These are phyloP conservation scores for Morone chrysops DNA, from an alignment of 2,113 vertebrate species.

Conservation along the genomic window DNA sequence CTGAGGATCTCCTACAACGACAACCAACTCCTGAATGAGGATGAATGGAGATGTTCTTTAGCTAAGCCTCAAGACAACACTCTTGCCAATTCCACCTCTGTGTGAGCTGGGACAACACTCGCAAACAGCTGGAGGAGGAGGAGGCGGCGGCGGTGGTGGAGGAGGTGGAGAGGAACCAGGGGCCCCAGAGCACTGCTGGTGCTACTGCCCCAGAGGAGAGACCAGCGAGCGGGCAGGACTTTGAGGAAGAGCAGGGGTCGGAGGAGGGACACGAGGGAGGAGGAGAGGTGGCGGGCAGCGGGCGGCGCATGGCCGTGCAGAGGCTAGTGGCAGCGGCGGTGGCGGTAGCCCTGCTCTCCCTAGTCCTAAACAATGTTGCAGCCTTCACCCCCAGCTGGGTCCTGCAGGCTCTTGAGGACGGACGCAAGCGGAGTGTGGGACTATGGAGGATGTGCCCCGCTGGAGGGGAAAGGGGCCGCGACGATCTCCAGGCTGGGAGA, in stretches of 20 bases:
- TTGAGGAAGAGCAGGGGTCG: constrained; percentile 48
- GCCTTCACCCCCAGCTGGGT: constrained; percentile 97
- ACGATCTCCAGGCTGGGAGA: constrained; percentile 65
- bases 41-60: constrained; percentile 99
- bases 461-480: constrained; percentile 81
- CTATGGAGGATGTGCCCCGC: constrained; percentile 94
- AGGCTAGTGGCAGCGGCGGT: constrained; percentile 95
- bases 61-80: constrained; percentile 74
- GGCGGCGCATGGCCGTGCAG: constrained; percentile 91
- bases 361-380: constrained; percentile 94
- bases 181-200: constrained; percentile 55
- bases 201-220: constrained; percentile 64
- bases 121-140: constrained; percentile 59
- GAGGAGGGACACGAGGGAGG: constrained; percentile 66
- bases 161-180: constrained; percentile 63
- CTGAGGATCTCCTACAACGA: constrained; percentile 80
- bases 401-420: constrained; percentile 92
- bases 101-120: constrained; percentile 40
- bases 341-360: constrained; percentile 93
- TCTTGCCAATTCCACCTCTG: constrained; percentile 47
- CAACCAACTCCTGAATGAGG: constrained; percentile 81
- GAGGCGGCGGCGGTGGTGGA: constrained; percentile 35
- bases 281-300: constrained; percentile 62
- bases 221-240: constrained; percentile 39
- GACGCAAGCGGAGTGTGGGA: constrained; percentile 93